Evolutionary conservation across 2,888 invertebrate genomes (phyloP).

Genomic region (Idaea biselata): DNA sequence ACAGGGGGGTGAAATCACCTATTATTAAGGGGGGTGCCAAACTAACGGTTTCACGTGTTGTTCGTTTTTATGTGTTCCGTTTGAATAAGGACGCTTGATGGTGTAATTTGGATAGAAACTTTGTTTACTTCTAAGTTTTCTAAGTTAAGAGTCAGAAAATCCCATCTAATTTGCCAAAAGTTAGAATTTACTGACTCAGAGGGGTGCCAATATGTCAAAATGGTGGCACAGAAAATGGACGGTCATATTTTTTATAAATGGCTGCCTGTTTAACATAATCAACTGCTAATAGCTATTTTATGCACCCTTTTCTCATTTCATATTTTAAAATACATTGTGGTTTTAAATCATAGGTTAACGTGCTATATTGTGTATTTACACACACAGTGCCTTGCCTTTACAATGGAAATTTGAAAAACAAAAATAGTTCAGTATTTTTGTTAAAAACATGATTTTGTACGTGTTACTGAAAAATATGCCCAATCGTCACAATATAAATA

Average conservation of each 20-base stretch:
- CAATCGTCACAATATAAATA: background rate
- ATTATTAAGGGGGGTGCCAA: slow-evolving; percentile 77
- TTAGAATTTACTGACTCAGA: background rate
- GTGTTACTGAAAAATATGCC: background rate
- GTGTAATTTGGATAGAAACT: slow-evolving; percentile 64
- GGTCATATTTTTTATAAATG: background rate
- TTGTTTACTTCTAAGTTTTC: slow-evolving; percentile 35
- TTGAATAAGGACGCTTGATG: slow-evolving; percentile 61
- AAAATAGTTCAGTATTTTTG: background rate
- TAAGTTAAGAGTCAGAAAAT: slow-evolving; percentile 13
- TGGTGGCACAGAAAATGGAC: background rate
- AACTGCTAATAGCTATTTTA: background rate
- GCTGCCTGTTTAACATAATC: background rate
- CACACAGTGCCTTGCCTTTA: background rate
- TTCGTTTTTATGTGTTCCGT: slow-evolving; percentile 73
- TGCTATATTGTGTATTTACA: background rate
- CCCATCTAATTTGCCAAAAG: background rate
- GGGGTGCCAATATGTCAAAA: background rate
- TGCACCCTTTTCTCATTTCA: slow-evolving; percentile 1
- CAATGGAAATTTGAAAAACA: background rate
- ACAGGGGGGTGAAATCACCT: slow-evolving; percentile 62
- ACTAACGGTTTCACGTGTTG: slow-evolving; percentile 73
- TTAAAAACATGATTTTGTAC: background rate
- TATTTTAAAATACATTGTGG: background rate
- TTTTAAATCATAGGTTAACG: background rate